These are phyloP conservation scores for Trachelus troglodyta DNA, from an alignment of 2,888 invertebrate genomes.

Conservation along the genomic window DNA sequence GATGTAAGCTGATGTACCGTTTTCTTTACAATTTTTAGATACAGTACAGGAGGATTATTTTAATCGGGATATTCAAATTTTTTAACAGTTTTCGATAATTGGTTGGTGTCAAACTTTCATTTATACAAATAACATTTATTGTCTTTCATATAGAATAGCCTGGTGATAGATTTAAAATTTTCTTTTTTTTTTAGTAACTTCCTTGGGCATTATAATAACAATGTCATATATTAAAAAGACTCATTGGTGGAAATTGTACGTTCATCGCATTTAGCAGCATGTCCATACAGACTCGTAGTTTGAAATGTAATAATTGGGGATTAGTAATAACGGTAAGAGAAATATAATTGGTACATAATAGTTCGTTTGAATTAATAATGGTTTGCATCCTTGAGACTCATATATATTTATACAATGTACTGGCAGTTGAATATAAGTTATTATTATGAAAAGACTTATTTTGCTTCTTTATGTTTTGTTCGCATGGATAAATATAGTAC, in stretches of 20 bases:
- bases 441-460: not conserved
- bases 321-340: not conserved
- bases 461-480: not conserved
- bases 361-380: not conserved
- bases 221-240: not conserved
- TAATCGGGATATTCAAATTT: too few relatives aligned
- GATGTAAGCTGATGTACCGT: too few relatives aligned
- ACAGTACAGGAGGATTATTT: too few relatives aligned
- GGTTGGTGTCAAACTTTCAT: too few relatives aligned
- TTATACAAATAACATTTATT: too few relatives aligned
- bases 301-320: not conserved
- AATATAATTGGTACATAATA: not conserved
- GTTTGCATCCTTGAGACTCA: not conserved
- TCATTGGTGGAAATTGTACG: not conserved
- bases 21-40: too few relatives aligned
- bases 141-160: too few relatives aligned
- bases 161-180: not conserved
- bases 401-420: not conserved
- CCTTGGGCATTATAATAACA: not conserved
- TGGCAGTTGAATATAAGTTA: not conserved
- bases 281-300: not conserved
- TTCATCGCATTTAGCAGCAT: not conserved
- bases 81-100: too few relatives aligned
- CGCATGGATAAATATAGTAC: too few relatives aligned
- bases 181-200: not conserved